Evolutionary conservation across 1,140 invertebrate genomes (phyloP), one percentile per base, ranked within the genome.

Genomic region (Pseudobourletiella spinata): DNA sequence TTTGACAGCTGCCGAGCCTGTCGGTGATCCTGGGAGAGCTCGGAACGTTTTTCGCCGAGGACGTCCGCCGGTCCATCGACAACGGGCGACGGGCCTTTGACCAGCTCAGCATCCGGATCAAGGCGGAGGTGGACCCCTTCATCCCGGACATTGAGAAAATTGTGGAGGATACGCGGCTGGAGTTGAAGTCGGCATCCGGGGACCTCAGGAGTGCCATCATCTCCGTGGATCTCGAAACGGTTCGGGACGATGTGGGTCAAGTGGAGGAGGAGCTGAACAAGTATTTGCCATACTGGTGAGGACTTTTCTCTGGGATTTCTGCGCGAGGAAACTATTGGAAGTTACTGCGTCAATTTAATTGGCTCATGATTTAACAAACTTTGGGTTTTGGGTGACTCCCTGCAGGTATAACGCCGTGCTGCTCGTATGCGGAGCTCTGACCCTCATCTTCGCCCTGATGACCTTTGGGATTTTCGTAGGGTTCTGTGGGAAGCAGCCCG

Each of bases 401-500:
- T 57, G n/a, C 22, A 61, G 61, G 51, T 68, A 65, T 50, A 62
- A 65, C 30, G 57, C 32, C n/a, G 39, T 63, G 3, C 46, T 68
- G 39, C 54, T 63, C n/a, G 59, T 68, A 4, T 68, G 59, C 29
- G 46, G 59, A 32, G 30, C 51, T 15, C 57, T 68, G 14, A 44
- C 63, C 11, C 62, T 68, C 42, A 68, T 68, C 44, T 68, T 68
- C 22, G 46, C 59, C n/a, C 44, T 64, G 24, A 39, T 68, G 25
- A 57, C 60, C 1, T 46, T 68, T 28, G 66, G 66, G 25, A 65
- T 62, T n/a, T 68, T 68, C 32, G 60, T 68, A 35, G 66, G 66
- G 35, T 68, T 68, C 46, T 68, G 66, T 63, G 66, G 66, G 15
- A 64, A 61, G 15, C 66, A 68, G 26, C 66, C 66, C 14, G 66